These are phyloP conservation scores for Protonibea diacanthus DNA, from an alignment of 2,797 vertebrate species.

Conservation along the genomic window DNA sequence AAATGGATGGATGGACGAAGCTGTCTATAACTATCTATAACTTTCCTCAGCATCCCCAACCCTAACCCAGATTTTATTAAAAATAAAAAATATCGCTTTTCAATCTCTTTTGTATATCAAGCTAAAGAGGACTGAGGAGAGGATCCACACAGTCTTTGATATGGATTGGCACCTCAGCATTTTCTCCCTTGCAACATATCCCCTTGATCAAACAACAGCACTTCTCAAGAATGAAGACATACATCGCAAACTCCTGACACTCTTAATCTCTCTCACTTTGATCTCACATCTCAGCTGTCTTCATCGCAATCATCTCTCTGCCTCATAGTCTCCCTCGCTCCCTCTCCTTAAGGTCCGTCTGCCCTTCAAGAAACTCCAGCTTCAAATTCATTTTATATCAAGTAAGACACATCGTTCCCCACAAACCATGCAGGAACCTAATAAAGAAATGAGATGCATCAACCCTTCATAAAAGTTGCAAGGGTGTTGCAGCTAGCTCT, in stretches of 20 bases:
- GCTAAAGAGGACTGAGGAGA: constrained; percentile 33
- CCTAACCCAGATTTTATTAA: neutral
- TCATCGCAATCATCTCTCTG: constrained; percentile 56
- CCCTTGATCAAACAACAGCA: constrained; percentile 75
- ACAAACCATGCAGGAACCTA: constrained; percentile 25
- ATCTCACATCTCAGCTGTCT: constrained; percentile 62
- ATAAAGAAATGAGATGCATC: constrained; percentile 2
- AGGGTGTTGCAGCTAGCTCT: constrained; percentile 11
- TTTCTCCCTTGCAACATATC: constrained; percentile 57
- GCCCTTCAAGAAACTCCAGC: constrained; percentile 70
- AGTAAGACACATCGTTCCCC: neutral
- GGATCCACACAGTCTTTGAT: constrained; percentile 42
- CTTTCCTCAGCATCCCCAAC: neutral
- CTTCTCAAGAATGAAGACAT: constrained; percentile 70
- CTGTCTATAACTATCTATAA: neutral
- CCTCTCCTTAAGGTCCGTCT: constrained; percentile 48
- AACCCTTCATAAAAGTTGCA: constrained; percentile 28
- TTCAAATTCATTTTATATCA: constrained; percentile 44
- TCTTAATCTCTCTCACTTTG: constrained; percentile 74
- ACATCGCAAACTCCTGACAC: constrained; percentile 65
- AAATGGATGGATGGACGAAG: neutral
- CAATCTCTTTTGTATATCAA: constrained; percentile 27
- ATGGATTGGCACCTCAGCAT: constrained; percentile 54
- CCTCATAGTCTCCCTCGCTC: constrained; percentile 19
- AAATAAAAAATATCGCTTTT: constrained; percentile 18